Evolutionary conservation across 2,113 vertebrate species (phyloP).

Genomic region (Pongo abelii): DNA sequence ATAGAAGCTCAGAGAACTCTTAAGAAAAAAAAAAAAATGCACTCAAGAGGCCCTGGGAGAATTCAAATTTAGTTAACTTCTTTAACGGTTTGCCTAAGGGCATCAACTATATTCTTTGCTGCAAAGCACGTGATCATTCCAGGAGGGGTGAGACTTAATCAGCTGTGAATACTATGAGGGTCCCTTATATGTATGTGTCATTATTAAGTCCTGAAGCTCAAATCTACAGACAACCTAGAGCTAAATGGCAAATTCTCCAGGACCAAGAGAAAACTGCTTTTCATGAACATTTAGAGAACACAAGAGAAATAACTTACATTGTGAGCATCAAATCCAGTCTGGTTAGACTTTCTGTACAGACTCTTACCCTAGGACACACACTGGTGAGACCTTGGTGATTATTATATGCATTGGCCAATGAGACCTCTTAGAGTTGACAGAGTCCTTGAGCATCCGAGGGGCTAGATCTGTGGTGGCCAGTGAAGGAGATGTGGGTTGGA

Average conservation of each 20-base stretch:
- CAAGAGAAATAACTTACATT: neutral
- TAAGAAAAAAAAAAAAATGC: constrained; percentile 43
- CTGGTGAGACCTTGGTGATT: accelerated
- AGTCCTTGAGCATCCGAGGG: too few relatives aligned
- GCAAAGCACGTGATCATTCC: neutral
- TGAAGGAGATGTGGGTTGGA: neutral
- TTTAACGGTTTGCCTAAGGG: constrained; percentile 51
- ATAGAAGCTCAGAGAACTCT: constrained; percentile 59
- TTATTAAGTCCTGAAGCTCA: constrained; percentile 12
- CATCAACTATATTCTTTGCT: constrained; percentile 58
- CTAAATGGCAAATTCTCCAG: neutral
- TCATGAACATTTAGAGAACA: neutral
- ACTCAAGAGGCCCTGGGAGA: constrained; percentile 53
- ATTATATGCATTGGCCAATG: neutral
- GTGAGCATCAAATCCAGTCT: neutral
- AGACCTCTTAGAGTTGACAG: neutral
- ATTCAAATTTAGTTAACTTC: constrained; percentile 71
- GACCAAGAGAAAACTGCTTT: neutral
- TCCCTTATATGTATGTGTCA: neutral
- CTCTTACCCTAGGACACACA: neutral
- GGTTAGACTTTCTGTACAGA: neutral
- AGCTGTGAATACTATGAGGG: neutral
- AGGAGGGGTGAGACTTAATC: constrained; percentile 51
- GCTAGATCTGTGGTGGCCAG: neutral
- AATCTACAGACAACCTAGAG: neutral